Evolutionary conservation across 2,888 invertebrate species (phyloP).

Genomic region (Nycteola revayana): DNA sequence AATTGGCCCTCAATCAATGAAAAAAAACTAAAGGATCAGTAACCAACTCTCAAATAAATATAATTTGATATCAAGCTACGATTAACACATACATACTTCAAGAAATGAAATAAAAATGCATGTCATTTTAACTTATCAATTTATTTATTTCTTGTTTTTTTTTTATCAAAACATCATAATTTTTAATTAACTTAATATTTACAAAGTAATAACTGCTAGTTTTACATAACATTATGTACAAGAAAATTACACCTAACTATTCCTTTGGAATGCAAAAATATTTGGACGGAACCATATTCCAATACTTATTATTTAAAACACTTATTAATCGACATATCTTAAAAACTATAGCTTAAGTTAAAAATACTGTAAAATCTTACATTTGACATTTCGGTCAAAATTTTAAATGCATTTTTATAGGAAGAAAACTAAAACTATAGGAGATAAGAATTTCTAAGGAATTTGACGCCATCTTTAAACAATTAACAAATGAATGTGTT

Average conservation of each 20-base stretch:
- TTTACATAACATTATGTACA: constrained; percentile 26
- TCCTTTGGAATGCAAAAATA: constrained; percentile 75
- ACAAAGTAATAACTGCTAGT: constrained; percentile 24
- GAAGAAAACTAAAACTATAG: constrained; percentile 25
- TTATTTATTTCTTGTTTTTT: constrained; percentile 25
- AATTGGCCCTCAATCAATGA: no score
- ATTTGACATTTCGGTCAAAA: constrained; percentile 25
- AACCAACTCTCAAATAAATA: no score
- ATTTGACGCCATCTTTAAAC: not conserved
- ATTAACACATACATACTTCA: no score
- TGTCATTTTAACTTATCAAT: constrained; percentile 17
- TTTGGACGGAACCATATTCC: constrained; percentile 70
- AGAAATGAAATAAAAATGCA: constrained; percentile 20
- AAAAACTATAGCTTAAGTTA: constrained; percentile 16
- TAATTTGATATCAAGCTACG: no score
- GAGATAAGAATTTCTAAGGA: not conserved
- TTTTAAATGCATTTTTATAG: constrained; percentile 39
- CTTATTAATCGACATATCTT: no score
- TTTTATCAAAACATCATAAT: constrained; percentile 13
- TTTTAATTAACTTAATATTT: constrained; percentile 27
- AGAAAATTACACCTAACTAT: constrained; percentile 46
- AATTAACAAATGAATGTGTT: no score
- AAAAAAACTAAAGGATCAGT: no score
- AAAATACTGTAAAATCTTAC: constrained; percentile 13
- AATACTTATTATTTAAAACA: constrained; percentile 30